Conservation (phyloP, 1,140 invertebrate genomes). For the Calephelis nemesis region DNA sequence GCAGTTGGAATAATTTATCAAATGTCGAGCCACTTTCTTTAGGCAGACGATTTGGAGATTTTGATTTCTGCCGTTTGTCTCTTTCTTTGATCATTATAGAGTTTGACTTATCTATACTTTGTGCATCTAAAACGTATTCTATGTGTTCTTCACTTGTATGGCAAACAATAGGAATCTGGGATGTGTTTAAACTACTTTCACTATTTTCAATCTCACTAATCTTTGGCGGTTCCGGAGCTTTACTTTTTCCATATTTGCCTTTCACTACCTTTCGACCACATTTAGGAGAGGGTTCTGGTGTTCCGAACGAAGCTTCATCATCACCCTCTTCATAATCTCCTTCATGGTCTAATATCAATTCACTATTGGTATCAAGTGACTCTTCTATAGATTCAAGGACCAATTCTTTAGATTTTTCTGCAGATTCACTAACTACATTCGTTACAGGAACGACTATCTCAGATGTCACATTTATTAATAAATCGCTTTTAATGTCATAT, state of each 20-base stretch:
- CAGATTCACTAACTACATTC: conserved; percentile 17
- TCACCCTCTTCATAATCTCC: conserved; percentile 58
- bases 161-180: not conserved
- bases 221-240: conserved; percentile 64
- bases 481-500: not conserved
- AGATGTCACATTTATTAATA: not conserved
- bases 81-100: not conserved
- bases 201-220: conserved; percentile 16
- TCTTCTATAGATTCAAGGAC: conserved; percentile 20
- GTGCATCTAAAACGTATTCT: conserved; percentile 2
- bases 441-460: conserved; percentile 1
- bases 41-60: conserved; percentile 46
- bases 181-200: not conserved
- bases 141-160: not conserved
- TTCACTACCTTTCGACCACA: conserved; percentile 54
- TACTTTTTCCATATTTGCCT: conserved; percentile 72
- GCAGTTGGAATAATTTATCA: conserved; percentile 70
- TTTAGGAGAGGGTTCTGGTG: conserved; percentile 72
- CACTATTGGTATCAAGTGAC: conserved; percentile 35
- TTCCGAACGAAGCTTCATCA: conserved; percentile 72
- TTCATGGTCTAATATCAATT: conserved; percentile 43
- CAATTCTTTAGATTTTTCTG: conserved; percentile 26
- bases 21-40: conserved; percentile 52
- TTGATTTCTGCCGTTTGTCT: conserved; percentile 47
- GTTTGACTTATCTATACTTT: not conserved